Base-by-base conservation (phyloP, 2,888 invertebrate genomes). In the Lomographa bimaculata region DNA sequence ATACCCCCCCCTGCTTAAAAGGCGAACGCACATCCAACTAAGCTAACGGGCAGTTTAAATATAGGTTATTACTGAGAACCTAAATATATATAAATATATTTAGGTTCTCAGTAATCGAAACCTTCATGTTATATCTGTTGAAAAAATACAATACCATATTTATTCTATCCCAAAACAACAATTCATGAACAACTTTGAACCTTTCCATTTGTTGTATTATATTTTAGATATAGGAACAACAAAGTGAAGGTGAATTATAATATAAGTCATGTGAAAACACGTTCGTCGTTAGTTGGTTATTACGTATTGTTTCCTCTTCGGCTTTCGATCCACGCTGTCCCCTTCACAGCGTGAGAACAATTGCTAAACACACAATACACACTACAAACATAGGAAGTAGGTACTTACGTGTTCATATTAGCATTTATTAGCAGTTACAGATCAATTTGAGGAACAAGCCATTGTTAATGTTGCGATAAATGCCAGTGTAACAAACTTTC, bases 321-420 rank as follows among this genome's bases (percentile, higher is more conserved):
- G 20, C 41, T 46, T 28, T 36, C 32, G 25, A 40, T 28, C 27
- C 19, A n/a, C n/a, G 14, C 27, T 36, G 35, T 40, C 36, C 42
- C 30, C 36, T 27, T 32, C 42, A 30, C 42, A 18, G 14, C 41
- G 42, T 42, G 42, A 36, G 42, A 42, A 42, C 42, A 26, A 42
- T 45, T 45, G 45, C 46, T 32, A 17, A 27, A 26, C 16, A 19
- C 7, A 14, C 4, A 3, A 14, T 18, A 11, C 16, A 9, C 20
- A 8, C 18, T 21, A 39, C 38, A 35, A 42, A 41, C 29, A 30
- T 40, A 36, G 42, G 43, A 44, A 47, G 34, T 40, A 7, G 11
- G 29, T 25, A 36, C 41, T 36, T 26, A 32, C 25, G 29, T 24
- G 27, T 38, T 37, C 40, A 26, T 26, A 47, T 46, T 39, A 40